Conservation (phyloP, 2,113 vertebrate species). For the Eurypyga helias region DNA sequence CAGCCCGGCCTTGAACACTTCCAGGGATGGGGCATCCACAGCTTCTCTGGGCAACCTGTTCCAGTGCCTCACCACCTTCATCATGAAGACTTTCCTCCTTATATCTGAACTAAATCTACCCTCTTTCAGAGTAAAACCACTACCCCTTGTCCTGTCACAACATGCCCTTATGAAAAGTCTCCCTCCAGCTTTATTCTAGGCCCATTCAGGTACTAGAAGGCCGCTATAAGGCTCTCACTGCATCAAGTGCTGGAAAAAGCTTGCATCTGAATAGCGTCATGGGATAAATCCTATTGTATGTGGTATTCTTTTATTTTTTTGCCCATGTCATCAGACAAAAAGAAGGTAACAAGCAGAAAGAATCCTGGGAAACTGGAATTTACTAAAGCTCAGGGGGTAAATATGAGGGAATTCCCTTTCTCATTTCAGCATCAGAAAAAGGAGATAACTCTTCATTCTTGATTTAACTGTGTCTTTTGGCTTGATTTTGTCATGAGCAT, state of each 20-base stretch:
- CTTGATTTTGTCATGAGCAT: not conserved
- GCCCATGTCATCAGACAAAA: not conserved
- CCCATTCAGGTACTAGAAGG: too few relatives aligned
- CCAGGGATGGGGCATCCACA: too few relatives aligned
- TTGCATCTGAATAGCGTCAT: not conserved
- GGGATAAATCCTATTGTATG: not conserved
- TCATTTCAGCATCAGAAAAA: not conserved
- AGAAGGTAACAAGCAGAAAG: not conserved
- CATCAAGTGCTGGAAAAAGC: not conserved
- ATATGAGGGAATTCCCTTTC: not conserved
- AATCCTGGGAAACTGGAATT: not conserved
- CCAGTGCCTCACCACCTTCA: too few relatives aligned
- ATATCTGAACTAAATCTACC: too few relatives aligned
- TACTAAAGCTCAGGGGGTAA: not conserved
- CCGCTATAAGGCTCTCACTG: not conserved
- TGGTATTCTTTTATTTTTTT: not conserved
- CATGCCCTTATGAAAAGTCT: too few relatives aligned
- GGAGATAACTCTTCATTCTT: not conserved
- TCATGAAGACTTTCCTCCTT: too few relatives aligned
- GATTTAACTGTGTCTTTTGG: not conserved
- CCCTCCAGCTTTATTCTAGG: too few relatives aligned
- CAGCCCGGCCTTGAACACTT: too few relatives aligned
- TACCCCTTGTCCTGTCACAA: too few relatives aligned
- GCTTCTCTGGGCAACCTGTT: too few relatives aligned
- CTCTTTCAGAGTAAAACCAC: too few relatives aligned